Evolutionary conservation across 2,888 invertebrate genomes (phyloP).

Genomic region (Xylocampa areola): DNA sequence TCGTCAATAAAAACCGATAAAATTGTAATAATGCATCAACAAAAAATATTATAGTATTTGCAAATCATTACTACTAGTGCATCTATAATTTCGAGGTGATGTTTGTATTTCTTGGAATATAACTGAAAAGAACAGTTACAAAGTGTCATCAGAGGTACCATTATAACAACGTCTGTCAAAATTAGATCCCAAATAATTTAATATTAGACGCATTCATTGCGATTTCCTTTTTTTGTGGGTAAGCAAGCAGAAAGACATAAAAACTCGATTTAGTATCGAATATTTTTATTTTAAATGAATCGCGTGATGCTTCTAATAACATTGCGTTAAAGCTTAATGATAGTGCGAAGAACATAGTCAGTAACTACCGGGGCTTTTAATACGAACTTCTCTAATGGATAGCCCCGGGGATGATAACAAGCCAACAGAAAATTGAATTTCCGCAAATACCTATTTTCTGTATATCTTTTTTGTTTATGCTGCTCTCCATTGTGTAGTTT

Average conservation of each 20-base stretch:
- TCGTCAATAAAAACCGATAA: conserved; percentile 37
- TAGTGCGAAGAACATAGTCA: conserved; percentile 59
- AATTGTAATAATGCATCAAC: conserved; percentile 12
- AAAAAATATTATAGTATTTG: conserved; percentile 38
- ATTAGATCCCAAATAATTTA: conserved; percentile 23
- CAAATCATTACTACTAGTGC: conserved; percentile 36
- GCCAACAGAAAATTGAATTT: conserved; percentile 12
- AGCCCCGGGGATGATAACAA: conserved; percentile 53
- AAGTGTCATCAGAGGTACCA: conserved; percentile 3
- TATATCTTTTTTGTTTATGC: no score
- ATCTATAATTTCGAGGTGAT: conserved; percentile 13
- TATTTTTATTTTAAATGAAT: conserved; percentile 36
- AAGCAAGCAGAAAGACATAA: conserved; percentile 7
- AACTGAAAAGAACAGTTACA: conserved; percentile 26
- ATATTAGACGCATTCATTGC: conserved; percentile 24
- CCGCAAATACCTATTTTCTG: no score
- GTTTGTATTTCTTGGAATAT: conserved; percentile 26
- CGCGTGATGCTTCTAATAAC: conserved; percentile 52
- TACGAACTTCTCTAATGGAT: conserved; percentile 45
- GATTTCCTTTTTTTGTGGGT: conserved; percentile 18
- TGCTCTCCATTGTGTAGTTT: no score
- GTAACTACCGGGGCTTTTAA: conserved; percentile 15
- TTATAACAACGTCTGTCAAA: conserved; percentile 8
- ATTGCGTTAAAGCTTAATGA: conserved; percentile 71
- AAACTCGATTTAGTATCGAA: conserved; percentile 22